These are phyloP conservation scores for Callyntrura guangdongensis DNA, from an alignment of 2,888 invertebrate species.

Conservation along the genomic window DNA sequence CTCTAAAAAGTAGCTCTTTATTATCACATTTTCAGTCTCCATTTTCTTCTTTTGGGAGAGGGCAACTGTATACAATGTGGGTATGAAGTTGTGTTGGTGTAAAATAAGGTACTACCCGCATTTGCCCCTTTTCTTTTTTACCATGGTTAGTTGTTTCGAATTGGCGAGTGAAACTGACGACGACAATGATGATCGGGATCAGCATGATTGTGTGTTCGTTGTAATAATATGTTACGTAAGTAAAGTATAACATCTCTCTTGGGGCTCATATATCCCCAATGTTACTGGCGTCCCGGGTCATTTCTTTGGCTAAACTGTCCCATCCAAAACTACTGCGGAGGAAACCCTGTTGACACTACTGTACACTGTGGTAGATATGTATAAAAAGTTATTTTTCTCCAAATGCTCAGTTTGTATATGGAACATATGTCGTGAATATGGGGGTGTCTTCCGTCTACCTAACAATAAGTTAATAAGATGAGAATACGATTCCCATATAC, in stretches of 20 bases:
- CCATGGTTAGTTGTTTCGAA: neutral
- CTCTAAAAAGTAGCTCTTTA: neutral
- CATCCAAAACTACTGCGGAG: conserved; percentile 49
- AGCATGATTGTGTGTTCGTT: conserved; percentile 21
- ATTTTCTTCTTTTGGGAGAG: neutral
- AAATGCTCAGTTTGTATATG: neutral
- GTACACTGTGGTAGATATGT: neutral
- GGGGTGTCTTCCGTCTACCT: too few species aligned
- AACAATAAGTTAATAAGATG: too few species aligned
- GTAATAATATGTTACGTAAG: conserved; percentile 56
- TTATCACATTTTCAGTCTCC: neutral
- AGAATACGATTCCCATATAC: too few species aligned
- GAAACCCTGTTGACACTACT: neutral
- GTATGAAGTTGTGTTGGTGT: neutral
- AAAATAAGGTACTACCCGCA: neutral
- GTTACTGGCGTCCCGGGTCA: conserved; percentile 80
- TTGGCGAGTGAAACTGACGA: neutral
- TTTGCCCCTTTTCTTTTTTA: neutral
- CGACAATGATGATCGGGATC: conserved; percentile 6
- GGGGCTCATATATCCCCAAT: conserved; percentile 74
- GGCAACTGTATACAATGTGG: neutral
- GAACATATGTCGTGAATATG: too few species aligned
- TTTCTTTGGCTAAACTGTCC: conserved; percentile 79
- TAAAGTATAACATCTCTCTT: conserved; percentile 65
- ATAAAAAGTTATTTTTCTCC: too few species aligned